Percentiles rank a stretch among this genome's conserved stretches.
These are phyloP conservation scores for Cyclopterus lumpus DNA, from an alignment of 2,797 vertebrate species.

Conservation along the genomic window DNA sequence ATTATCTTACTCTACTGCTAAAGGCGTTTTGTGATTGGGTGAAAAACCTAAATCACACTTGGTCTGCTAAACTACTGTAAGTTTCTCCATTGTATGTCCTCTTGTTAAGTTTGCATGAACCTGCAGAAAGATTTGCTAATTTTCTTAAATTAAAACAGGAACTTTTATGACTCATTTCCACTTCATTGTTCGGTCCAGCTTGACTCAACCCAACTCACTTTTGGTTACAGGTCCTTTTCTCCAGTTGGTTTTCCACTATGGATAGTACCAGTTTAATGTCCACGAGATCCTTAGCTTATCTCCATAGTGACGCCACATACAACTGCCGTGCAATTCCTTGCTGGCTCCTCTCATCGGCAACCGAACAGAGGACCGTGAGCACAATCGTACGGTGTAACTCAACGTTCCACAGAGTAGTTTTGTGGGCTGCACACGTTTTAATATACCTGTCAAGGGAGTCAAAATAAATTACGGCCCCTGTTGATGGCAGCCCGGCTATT, in stretches of 20 bases:
- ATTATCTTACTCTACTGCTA: background rate
- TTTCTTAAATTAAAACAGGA: background rate
- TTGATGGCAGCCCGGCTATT: background rate
- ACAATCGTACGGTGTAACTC: background rate
- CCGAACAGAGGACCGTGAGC: background rate
- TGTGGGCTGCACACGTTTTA: background rate
- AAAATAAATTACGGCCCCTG: background rate
- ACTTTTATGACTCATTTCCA: conserved; percentile 15
- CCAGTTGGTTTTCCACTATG: background rate
- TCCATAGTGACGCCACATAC: background rate
- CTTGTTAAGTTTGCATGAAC: conserved; percentile 29
- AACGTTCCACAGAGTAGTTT: too few species aligned
- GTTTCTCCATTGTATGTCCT: conserved; percentile 49
- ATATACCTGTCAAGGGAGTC: background rate
- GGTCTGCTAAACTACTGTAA: conserved; percentile 48
- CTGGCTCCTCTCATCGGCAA: background rate
- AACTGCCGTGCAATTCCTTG: background rate
- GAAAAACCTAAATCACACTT: conserved; percentile 36
- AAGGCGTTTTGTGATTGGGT: conserved; percentile 42
- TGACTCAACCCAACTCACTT: background rate
- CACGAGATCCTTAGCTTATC: background rate
- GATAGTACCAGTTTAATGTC: background rate
- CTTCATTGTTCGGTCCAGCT: background rate
- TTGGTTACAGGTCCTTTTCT: background rate
- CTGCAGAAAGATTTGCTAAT: background rate